Percentiles rank a stretch among this genome's conserved stretches.
Conservation (phyloP, 1,140 invertebrate genomes). For the Cyphomyrmex costatus region DNA sequence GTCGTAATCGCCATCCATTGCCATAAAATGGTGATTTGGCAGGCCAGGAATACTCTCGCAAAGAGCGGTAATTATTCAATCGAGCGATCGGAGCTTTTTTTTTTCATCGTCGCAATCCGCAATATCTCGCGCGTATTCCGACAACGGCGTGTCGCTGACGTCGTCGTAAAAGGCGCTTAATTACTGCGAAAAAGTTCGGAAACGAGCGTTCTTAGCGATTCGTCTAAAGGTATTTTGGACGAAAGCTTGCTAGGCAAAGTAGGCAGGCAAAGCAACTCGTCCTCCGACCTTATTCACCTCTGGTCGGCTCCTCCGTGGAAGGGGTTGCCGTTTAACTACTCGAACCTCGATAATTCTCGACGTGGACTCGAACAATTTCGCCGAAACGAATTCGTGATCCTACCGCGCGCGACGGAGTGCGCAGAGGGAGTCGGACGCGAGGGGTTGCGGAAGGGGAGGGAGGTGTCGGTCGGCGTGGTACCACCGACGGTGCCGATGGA, state of each 20-base stretch:
- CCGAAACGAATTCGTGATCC: slow-evolving; percentile 75
- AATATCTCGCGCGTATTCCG: not conserved
- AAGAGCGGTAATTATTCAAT: slow-evolving; percentile 50
- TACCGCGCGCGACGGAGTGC: slow-evolving; percentile 15
- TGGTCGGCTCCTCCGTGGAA: slow-evolving; percentile 7
- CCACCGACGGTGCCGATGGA: slow-evolving; percentile 75
- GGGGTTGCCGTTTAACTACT: slow-evolving; percentile 67
- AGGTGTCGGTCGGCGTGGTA: slow-evolving; percentile 69
- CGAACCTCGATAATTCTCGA: slow-evolving; percentile 69
- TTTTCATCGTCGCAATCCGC: not conserved
- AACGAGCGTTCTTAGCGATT: slow-evolving; percentile 34
- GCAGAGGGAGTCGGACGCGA: not conserved
- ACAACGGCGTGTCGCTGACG: slow-evolving; percentile 7
- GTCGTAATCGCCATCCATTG: not conserved
- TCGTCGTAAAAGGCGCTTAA: slow-evolving; percentile 30
- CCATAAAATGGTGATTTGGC: slow-evolving; percentile 24
- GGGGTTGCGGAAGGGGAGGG: not conserved
- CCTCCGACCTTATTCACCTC: not conserved
- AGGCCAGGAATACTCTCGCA: not conserved
- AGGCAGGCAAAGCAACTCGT: not conserved
- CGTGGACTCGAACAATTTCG: slow-evolving; percentile 74
- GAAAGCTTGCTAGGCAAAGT: not conserved
- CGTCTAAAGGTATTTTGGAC: slow-evolving; percentile 2
- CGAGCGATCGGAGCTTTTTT: not conserved
- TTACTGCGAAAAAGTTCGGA: slow-evolving; percentile 12